Base-by-base conservation (phyloP, 2,113 vertebrate species). In the Apaloderma vittatum region DNA sequence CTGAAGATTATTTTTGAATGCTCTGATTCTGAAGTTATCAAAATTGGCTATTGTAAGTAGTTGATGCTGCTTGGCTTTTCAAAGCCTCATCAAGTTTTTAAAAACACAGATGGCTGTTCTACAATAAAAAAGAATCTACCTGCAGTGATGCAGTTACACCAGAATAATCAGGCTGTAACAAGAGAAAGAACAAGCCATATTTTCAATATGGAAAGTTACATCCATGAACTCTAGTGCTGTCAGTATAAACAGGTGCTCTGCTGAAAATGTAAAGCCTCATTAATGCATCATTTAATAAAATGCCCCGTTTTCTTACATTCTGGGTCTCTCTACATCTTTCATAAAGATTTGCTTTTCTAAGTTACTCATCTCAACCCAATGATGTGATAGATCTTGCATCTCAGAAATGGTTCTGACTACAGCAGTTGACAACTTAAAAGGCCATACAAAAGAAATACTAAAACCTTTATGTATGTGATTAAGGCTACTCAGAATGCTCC, bases 21-120 rank as follows among this genome's bases (percentile, higher is more conserved):
- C 87, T 87, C 84, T 36, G 87, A 94, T 93, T 94, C 81, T 66
- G 32, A 89, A 94, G 89, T 90, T 91, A 94, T 90, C 94, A 94
- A 67, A 97, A 96, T 93, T 66, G 90, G 90, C 95, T 88, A 55
- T 91, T 95, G 77, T 66, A 93, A 90, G 94, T 59, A 85, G 74
- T n/a, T 76, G 94, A 65, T 79, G 91, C 66, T 78, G 87, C 92
- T 93, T 91, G 91, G 89, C 80, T 95, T 94, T 96, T 92, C 91
- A 96, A 94, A 88, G 96, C 86, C 94, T 94, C 96, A 90, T 96
- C 92, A 94, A 96, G 90, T 23, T 93, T 96, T 93, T 95, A 90
- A 96, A 97, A 94, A 97, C 96, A 96, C 94, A 93, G 95, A 96
- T 97, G 97, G 97, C 90, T 97, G 86, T 80, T 97, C 75, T 15